phyloP scores from a whole-genome alignment of 92 coral and sea anemone genomes.

The Zoanthus gigantus region DNA sequence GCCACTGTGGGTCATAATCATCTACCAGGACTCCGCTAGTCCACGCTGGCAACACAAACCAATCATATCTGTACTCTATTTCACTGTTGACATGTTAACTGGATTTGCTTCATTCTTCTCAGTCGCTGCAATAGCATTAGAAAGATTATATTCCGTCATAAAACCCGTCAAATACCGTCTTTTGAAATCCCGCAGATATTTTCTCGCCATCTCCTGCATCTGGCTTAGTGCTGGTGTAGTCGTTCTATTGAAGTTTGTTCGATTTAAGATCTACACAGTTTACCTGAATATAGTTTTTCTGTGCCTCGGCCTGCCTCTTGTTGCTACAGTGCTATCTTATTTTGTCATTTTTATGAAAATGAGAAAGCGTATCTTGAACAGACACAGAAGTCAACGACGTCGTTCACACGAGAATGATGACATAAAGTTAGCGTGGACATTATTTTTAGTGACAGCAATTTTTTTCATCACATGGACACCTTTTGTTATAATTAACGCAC shows the following conservation, averaged over 20 bases:
- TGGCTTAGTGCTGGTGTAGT: constrained; percentile 14
- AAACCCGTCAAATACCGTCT: constrained; percentile 17
- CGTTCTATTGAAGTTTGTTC: constrained; percentile 29
- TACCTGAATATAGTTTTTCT: constrained; percentile 33
- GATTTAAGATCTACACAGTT: constrained; percentile 26
- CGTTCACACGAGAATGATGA: constrained; percentile 6
- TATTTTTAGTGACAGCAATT: constrained; percentile 14
- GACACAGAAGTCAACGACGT: neutral
- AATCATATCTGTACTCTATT: constrained; percentile 16
- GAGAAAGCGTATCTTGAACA: constrained; percentile 7
- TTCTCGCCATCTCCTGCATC: constrained; percentile 19
- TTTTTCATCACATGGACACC: constrained; percentile 35
- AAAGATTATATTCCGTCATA: constrained; percentile 24
- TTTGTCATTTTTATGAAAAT: constrained; percentile 15
- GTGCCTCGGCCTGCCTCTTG: constrained; percentile 34
- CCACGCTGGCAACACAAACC: constrained; percentile 8
- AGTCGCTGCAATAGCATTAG: constrained; percentile 32
- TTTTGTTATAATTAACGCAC: constrained; percentile 29
- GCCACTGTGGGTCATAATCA: constrained; percentile 4
- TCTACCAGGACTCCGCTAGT: neutral
- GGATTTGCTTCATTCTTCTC: constrained; percentile 41
- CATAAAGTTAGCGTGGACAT: constrained; percentile 11
- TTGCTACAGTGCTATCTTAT: constrained; percentile 18
- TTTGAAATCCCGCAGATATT: constrained; percentile 25
- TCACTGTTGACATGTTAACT: constrained; percentile 34